Conservation (phyloP, 2,797 vertebrate species). For the Oreortyx pictus region DNA sequence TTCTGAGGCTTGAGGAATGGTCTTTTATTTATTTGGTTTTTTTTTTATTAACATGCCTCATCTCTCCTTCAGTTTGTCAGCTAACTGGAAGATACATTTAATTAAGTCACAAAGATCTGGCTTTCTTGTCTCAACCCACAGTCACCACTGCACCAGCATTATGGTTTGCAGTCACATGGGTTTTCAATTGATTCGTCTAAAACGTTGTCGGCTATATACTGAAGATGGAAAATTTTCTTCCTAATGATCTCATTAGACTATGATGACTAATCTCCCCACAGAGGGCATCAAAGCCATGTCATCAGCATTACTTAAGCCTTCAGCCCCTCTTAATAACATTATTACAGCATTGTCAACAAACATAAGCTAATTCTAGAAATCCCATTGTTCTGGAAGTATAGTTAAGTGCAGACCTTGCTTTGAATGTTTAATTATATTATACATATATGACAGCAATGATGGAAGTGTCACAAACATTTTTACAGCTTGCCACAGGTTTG, state of each 20-base stretch:
- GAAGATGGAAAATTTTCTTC: background rate
- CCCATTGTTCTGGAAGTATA: background rate
- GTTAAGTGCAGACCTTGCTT: background rate
- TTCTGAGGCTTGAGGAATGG: background rate
- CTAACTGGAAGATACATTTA: background rate
- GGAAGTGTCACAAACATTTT: slow-evolving; percentile 32
- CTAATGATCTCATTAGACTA: slow-evolving; percentile 31
- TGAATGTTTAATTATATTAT: background rate
- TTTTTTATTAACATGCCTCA: background rate
- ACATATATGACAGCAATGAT: background rate
- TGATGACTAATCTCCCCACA: slow-evolving; percentile 2
- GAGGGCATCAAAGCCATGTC: slow-evolving; percentile 7
- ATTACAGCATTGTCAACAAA: background rate
- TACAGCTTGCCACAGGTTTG: slow-evolving; percentile 11
- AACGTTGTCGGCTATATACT: background rate
- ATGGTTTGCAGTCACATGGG: background rate
- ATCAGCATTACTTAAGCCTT: slow-evolving; percentile 27
- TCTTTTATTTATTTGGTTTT: background rate
- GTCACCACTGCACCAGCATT: background rate
- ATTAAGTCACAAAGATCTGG: background rate
- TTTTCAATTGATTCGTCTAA: background rate
- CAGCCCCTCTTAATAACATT: slow-evolving; percentile 11
- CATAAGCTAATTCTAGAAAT: background rate
- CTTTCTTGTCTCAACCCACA: background rate
- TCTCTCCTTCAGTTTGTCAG: background rate